phyloP scores from a whole-genome alignment of 2,797 vertebrate species.

The Syngnathus rostellatus region DNA sequence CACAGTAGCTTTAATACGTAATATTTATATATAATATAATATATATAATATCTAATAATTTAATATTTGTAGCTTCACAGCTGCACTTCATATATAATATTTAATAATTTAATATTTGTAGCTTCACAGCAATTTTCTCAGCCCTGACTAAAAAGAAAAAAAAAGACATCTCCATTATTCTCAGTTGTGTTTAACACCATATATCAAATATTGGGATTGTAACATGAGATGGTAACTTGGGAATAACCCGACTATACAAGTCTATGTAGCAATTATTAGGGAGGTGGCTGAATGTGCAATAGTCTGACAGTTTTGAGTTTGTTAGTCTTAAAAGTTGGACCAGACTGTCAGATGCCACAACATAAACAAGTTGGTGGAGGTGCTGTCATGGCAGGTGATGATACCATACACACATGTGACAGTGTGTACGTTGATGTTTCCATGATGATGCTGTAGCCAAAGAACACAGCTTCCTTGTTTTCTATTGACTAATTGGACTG shows the following conservation, averaged over 20 bases:
- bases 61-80: too few species aligned
- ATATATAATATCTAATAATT: too few species aligned
- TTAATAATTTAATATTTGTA: too few species aligned
- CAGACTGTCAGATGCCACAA: background rate
- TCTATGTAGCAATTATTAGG: background rate
- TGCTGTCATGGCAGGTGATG: background rate
- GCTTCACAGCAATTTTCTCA: too few species aligned
- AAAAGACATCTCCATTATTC: background rate
- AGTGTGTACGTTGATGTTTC: background rate
- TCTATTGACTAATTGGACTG: background rate
- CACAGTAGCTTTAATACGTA: too few species aligned
- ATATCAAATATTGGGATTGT: background rate
- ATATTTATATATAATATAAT: too few species aligned
- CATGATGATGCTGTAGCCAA: background rate
- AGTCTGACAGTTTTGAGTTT: background rate
- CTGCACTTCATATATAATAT: too few species aligned
- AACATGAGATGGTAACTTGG: background rate
- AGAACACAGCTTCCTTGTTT: background rate
- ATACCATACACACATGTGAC: constrained; percentile 2
- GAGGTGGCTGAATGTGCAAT: background rate
- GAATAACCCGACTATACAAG: background rate
- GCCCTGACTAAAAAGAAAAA: too few species aligned
- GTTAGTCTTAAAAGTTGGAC: background rate
- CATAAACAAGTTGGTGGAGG: background rate
- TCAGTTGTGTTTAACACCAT: background rate